Percentiles rank a stretch among this genome's conserved stretches.
phyloP scores from a whole-genome alignment of 1,140 invertebrate species.

The Himalopsyche phryganea region DNA sequence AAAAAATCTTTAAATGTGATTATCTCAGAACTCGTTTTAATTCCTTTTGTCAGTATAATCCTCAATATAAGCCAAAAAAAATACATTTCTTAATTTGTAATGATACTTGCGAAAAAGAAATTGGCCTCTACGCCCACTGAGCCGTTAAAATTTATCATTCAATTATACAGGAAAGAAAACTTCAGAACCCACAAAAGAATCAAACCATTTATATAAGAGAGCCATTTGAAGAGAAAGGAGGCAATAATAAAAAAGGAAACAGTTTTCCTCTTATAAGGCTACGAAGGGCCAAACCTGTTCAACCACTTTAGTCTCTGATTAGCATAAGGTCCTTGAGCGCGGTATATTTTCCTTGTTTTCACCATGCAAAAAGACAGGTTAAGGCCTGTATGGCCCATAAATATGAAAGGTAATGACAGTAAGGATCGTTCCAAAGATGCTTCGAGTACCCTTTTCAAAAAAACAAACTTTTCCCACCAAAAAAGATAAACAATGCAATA shows the following conservation, averaged over 20 bases:
- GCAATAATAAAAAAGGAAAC: conserved; percentile 19
- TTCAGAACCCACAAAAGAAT: background rate
- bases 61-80: too few species aligned
- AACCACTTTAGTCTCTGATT: conserved; percentile 24
- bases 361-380: conserved; percentile 23
- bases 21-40: too few species aligned
- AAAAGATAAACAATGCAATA: background rate
- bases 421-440: conserved; percentile 13
- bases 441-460: background rate
- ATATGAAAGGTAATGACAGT: conserved; percentile 30
- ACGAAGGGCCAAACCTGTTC: conserved; percentile 16
- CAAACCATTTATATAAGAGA: background rate
- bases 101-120: too few species aligned
- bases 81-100: too few species aligned
- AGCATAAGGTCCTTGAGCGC: conserved; percentile 19
- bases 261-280: conserved; percentile 14
- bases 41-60: too few species aligned
- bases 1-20: too few species aligned
- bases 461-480: background rate
- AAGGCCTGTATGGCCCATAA: conserved; percentile 27
- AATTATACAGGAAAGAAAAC: background rate
- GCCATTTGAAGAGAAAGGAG: conserved; percentile 5
- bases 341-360: conserved; percentile 12
- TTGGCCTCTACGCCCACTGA: too few species aligned
- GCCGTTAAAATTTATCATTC: too few species aligned